Percentiles rank a stretch among this genome's conserved stretches.
Evolutionary conservation across 1,140 invertebrate genomes (phyloP).

Genomic region (Agraylea sexmaculata): DNA sequence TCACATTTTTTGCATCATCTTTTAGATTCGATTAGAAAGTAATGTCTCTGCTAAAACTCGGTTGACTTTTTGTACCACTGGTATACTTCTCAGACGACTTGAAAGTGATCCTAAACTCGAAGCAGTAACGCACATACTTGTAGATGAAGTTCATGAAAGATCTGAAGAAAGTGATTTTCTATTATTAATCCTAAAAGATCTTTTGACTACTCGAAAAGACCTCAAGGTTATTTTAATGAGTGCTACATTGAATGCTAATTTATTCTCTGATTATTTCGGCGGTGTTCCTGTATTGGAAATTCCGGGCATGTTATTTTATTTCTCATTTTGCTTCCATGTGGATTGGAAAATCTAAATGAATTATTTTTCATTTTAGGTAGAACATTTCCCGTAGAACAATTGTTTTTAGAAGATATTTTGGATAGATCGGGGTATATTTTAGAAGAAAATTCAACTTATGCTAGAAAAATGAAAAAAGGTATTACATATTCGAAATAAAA

Average conservation of each 20-base stretch:
- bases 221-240: slow-evolving; percentile 80
- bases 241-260: slow-evolving; percentile 67
- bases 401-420: slow-evolving; percentile 66
- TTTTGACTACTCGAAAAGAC: slow-evolving; percentile 54
- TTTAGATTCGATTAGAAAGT: slow-evolving; percentile 51
- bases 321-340: not conserved
- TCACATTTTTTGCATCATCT: slow-evolving; percentile 10
- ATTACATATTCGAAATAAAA: slow-evolving; percentile 5
- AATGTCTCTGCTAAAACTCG: slow-evolving; percentile 67
- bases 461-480: slow-evolving; percentile 50
- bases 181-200: slow-evolving; percentile 63
- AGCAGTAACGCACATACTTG: slow-evolving; percentile 64
- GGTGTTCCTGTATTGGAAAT: slow-evolving; percentile 58
- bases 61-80: slow-evolving; percentile 81
- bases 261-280: slow-evolving; percentile 70
- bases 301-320: slow-evolving; percentile 41
- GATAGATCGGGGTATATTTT: slow-evolving; percentile 55
- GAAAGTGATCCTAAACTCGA: slow-evolving; percentile 58
- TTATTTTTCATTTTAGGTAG: slow-evolving; percentile 30
- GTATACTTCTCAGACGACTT: slow-evolving; percentile 72
- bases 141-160: slow-evolving; percentile 90
- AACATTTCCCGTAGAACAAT: slow-evolving; percentile 71
- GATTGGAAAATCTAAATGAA: not conserved
- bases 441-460: slow-evolving; percentile 58
- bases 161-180: slow-evolving; percentile 81